Evolutionary conservation across 1,140 invertebrate genomes (phyloP).

Genomic region (Cheumatopsyche charites): DNA sequence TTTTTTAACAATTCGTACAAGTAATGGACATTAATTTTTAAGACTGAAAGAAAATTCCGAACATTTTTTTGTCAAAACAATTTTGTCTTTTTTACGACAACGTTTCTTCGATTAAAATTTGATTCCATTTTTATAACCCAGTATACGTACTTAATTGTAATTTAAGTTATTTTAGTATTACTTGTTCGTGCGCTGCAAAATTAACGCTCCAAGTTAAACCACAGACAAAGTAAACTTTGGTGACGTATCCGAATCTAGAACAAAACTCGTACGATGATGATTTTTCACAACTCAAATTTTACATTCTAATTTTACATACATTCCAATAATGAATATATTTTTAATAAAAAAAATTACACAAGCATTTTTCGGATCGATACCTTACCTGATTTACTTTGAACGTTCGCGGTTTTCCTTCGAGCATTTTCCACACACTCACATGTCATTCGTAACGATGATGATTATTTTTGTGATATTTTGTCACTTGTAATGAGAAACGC

Average conservation of each 20-base stretch:
- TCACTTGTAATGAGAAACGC: constrained; percentile 15
- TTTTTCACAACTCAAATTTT: no score
- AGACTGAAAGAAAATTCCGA: constrained; percentile 46
- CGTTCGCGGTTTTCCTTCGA: constrained; percentile 24
- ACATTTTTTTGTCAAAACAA: constrained; percentile 26
- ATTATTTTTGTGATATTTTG: constrained; percentile 26
- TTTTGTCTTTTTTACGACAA: no score
- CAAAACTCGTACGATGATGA: neutral
- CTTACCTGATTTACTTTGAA: constrained; percentile 25
- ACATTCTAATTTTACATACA: no score
- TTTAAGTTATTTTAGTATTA: constrained; percentile 26
- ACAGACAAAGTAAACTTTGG: constrained; percentile 13
- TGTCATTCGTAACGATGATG: neutral
- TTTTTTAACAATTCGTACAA: constrained; percentile 23
- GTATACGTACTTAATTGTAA: constrained; percentile 48
- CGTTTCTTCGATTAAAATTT: neutral
- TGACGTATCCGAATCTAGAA: constrained; percentile 19
- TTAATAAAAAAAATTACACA: neutral
- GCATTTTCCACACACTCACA: constrained; percentile 20
- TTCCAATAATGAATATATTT: neutral
- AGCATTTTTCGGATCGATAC: constrained; percentile 1
- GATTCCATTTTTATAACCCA: constrained; percentile 34
- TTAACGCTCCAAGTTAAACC: constrained; percentile 31
- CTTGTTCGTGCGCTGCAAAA: constrained; percentile 22
- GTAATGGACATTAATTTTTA: constrained; percentile 41